These are phyloP conservation scores for Lordiphosa mommai DNA, from an alignment of 1,140 invertebrate species.

Conservation along the genomic window DNA sequence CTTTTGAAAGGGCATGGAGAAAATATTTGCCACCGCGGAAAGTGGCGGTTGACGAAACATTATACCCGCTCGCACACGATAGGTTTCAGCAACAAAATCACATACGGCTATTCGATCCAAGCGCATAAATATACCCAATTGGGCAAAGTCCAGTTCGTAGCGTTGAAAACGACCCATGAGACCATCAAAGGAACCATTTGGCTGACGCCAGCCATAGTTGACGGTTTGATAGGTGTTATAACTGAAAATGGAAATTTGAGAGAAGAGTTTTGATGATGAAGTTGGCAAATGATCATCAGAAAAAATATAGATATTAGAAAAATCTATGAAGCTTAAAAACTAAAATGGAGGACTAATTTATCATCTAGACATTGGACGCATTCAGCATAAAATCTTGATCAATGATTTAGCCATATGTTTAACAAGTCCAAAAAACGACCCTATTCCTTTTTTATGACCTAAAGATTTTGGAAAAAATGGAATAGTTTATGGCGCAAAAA, in stretches of 20 bases:
- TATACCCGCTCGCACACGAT: constrained; percentile 80
- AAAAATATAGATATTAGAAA: too few relatives aligned
- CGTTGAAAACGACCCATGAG: constrained; percentile 81
- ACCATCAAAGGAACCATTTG: constrained; percentile 82
- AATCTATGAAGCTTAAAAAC: too few relatives aligned
- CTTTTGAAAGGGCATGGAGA: constrained; percentile 83
- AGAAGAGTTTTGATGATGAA: too few relatives aligned
- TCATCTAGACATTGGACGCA: too few relatives aligned
- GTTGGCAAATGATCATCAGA: too few relatives aligned
- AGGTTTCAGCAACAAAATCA: constrained; percentile 81
- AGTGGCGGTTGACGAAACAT: constrained; percentile 85
- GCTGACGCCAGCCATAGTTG: constrained; percentile 81
- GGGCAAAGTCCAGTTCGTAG: constrained; percentile 80
- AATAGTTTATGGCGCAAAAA: too few relatives aligned
- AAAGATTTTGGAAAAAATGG: too few relatives aligned
- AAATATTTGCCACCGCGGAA: constrained; percentile 85
- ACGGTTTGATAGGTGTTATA: constrained; percentile 80
- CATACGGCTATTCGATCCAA: constrained; percentile 80
- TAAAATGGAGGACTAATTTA: too few relatives aligned
- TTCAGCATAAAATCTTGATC: too few relatives aligned
- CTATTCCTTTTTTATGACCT: too few relatives aligned
- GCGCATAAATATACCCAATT: constrained; percentile 81
- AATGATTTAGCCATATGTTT: too few relatives aligned
- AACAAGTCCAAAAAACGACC: too few relatives aligned
- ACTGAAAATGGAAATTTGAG: constrained; percentile 52